Base-by-base conservation (phyloP, 1,140 invertebrate genomes). In the Aphelenchoides besseyi region DNA sequence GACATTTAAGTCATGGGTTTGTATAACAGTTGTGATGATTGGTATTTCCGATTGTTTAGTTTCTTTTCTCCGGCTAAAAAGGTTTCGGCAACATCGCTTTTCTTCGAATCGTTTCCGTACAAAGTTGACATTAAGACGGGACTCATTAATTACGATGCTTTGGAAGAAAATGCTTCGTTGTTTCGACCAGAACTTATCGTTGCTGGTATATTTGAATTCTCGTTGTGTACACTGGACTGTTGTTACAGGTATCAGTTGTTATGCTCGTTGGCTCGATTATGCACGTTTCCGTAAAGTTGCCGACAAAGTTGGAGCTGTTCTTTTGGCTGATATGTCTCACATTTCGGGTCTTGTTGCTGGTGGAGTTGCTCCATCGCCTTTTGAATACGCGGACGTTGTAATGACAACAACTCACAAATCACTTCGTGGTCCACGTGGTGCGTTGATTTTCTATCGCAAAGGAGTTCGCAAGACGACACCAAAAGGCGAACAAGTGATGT, bases 91-190 rank as follows among this genome's bases (percentile, higher is more conserved):
- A 96, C 95, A 0, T 97, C 95, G 0, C 91, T 97, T 48, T 98
- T 95, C 87, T 98, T 98, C 85, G 95, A 98, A 87, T 96, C 94
- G 12, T 93, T 97, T 91, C 95, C 95, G 2, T 98, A 98, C 82
- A 97, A 96, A 86, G 90, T 95, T 0, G 86, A 96, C 84, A 88
- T 90, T 1, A 82, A 86, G 61, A 94, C 92, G 16, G 96, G 95
- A 32, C 84, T 95, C 0, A 97, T 98, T 70, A 92, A 98, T 86
- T 98, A 98, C 82, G 92, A 97, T 69, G 89, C 90, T 80, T 85
- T 98, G 37, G 90, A 90, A 8, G 88, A 91, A 77, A 90, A 89
- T 37, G 93, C 95, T 0, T 89, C 87, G 76, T 87, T 94, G 0
- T 98, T 97, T 85, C 91, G 92, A 72, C 96, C 96, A 0, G 90